Base-by-base conservation (phyloP, 2,797 vertebrate genomes). In the Xenops minutus region DNA sequence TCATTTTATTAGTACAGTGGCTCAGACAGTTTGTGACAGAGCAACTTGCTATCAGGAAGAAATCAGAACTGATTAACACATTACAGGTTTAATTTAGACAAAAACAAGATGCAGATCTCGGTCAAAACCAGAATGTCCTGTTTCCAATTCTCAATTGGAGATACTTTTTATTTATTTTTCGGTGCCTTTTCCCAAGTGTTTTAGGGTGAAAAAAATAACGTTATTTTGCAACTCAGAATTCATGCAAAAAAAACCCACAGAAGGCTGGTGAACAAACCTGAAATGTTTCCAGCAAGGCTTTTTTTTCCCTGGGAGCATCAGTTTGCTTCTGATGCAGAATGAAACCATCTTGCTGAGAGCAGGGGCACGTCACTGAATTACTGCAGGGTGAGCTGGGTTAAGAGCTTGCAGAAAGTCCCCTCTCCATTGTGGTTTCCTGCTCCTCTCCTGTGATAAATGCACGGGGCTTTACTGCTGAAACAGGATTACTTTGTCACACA, bases 21-120 rank as follows among this genome's bases (percentile, higher is more conserved):
- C 43, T 92, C 71, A 82, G 61, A 58, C 14, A 51, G 58, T 73
- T 91, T 91, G 51, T 75, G 54, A 88, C 17, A 39, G 89, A 81
- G 32, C 58, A 88, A 32, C 63, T 88, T 10, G 59, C 63, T 78
- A 19, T 63, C 63, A 86, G 87, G 85, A 95, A 79, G 92, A 78
- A 86, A 95, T 92, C 79, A 73, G 43, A 93, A 89, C 15, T 92
- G 32, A 94, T 95, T 93, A 93, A 58, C 66, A 84, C 58, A 22
- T 81, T 85, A 36, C 34, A 63, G 59, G 39, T 91, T 87, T 93
- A 85, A 93, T 94, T 89, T 89, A 73, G 74, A 79, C 76, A 83
- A 64, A 68, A 93, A 88, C 51, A 73, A 67, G 44, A 61, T 49
- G 23, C 56, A 67, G 27, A 36, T 34, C 77, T 82, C 20, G 3